Conservation (phyloP, 2,888 invertebrate genomes). For the Meghimatium bilineatum region DNA sequence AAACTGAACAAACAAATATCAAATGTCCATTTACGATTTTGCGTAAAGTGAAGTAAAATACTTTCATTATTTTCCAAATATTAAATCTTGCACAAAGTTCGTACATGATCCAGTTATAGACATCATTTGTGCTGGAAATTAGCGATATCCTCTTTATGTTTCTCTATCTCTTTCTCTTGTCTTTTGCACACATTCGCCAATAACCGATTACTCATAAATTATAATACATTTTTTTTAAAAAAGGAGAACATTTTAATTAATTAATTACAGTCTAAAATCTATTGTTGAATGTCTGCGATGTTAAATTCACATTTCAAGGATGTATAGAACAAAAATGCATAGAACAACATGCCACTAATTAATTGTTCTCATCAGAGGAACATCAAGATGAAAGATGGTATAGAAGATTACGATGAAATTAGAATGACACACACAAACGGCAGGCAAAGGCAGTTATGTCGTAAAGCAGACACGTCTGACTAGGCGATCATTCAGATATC, state of each 20-base stretch:
- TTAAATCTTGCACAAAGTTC: too few relatives aligned
- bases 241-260: background rate
- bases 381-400: constrained; percentile 3
- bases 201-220: constrained; percentile 9
- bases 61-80: too few relatives aligned
- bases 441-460: background rate
- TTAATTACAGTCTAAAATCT: background rate
- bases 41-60: too few relatives aligned
- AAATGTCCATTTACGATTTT: too few relatives aligned
- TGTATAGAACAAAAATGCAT: background rate
- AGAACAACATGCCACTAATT: constrained; percentile 17
- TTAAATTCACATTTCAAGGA: background rate
- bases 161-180: too few relatives aligned
- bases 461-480: too few relatives aligned
- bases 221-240: background rate
- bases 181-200: too few relatives aligned
- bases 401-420: constrained; percentile 5
- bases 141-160: too few relatives aligned
- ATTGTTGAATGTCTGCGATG: background rate
- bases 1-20: too few relatives aligned
- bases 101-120: too few relatives aligned
- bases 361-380: background rate
- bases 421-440: background rate
- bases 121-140: too few relatives aligned
- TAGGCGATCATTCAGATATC: background rate